These are phyloP conservation scores for Volucella zonaria DNA, from an alignment of 2,888 invertebrate genomes.

Conservation along the genomic window DNA sequence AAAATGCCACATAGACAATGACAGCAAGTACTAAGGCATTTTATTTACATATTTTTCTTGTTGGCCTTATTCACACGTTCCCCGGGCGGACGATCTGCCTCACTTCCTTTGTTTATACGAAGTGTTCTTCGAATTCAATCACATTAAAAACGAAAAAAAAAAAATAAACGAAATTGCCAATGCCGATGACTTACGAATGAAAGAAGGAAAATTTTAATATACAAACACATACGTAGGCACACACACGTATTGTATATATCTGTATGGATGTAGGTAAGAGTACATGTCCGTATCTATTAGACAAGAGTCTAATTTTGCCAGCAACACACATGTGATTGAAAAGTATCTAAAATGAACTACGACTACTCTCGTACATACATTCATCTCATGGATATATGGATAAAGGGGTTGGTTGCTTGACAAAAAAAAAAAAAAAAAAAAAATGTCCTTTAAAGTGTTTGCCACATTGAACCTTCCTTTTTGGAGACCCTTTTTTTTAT, in stretches of 20 bases:
- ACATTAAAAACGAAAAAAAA: conserved; percentile 38
- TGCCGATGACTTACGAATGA: conserved; percentile 46
- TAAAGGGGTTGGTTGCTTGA: conserved; percentile 37
- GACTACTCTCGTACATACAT: neutral
- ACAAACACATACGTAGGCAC: neutral
- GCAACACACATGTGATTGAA: conserved; percentile 63
- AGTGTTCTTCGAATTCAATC: conserved; percentile 45
- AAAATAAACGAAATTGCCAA: conserved; percentile 30
- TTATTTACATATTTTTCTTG: conserved; percentile 18
- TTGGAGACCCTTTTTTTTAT: conserved; percentile 43
- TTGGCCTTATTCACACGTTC: conserved; percentile 45
- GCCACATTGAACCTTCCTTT: conserved; percentile 37
- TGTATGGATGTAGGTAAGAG: too few relatives aligned
- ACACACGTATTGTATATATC: neutral
- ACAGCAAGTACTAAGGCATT: conserved; percentile 31
- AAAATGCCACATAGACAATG: conserved; percentile 38
- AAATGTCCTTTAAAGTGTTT: conserved; percentile 54
- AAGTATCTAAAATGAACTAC: conserved; percentile 41
- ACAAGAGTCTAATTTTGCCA: conserved; percentile 55
- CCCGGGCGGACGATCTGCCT: neutral
- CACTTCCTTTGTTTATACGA: neutral
- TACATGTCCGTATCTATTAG: neutral
- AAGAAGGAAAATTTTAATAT: conserved; percentile 40
- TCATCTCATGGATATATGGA: neutral
- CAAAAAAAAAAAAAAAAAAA: conserved; percentile 2